phyloP scores from a whole-genome alignment of 2,888 invertebrate genomes.

The Allophyes oxyacanthae region DNA sequence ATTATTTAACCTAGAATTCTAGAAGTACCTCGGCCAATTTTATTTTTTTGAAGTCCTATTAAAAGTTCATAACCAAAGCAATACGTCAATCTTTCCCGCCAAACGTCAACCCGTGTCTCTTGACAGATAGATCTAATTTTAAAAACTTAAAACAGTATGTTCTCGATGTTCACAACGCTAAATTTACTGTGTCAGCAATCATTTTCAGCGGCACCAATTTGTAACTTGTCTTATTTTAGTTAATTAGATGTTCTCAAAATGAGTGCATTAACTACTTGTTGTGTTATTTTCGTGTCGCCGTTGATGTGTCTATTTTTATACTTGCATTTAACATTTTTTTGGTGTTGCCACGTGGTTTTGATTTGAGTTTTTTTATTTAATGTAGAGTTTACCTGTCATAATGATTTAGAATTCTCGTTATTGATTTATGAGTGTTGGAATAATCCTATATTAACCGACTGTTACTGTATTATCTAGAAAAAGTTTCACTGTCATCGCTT shows the following conservation, averaged over 20 bases:
- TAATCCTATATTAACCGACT: too few species aligned
- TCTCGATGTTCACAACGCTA: constrained; percentile 67
- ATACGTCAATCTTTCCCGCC: constrained; percentile 57
- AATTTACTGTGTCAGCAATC: constrained; percentile 70
- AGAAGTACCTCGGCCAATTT: too few species aligned
- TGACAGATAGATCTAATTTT: constrained; percentile 66
- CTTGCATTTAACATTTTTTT: constrained; percentile 45
- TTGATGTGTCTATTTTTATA: constrained; percentile 56
- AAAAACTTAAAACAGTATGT: constrained; percentile 66
- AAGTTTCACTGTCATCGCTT: too few species aligned
- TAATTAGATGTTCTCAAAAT: constrained; percentile 72
- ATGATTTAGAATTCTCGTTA: not conserved
- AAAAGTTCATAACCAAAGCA: constrained; percentile 15
- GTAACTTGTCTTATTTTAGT: constrained; percentile 76
- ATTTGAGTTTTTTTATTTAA: constrained; percentile 18
- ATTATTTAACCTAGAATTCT: too few species aligned
- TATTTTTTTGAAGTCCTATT: not conserved
- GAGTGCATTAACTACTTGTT: constrained; percentile 56
- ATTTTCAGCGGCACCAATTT: constrained; percentile 73
- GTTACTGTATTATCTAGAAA: too few species aligned
- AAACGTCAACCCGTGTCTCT: constrained; percentile 53
- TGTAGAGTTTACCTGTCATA: not conserved
- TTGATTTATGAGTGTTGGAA: too few species aligned
- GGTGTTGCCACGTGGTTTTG: constrained; percentile 35
- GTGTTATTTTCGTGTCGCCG: constrained; percentile 47